A percentile compares a stretch with the other conserved stretches of the same genome.
Evolutionary conservation across 2,888 invertebrate species (phyloP).

Genomic region (Caenorhabditis sinica): DNA sequence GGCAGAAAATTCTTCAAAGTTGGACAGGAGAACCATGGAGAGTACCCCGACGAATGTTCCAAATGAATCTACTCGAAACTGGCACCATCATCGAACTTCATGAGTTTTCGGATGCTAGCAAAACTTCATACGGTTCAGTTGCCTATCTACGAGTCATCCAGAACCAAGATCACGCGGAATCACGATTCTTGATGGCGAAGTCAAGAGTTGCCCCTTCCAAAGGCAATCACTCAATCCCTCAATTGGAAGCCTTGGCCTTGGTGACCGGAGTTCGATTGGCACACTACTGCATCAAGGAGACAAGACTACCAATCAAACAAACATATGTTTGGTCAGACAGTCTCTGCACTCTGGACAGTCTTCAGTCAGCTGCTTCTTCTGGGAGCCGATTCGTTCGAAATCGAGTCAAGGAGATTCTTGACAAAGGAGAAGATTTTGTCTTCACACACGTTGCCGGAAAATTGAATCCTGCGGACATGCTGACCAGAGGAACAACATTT

Average conservation of each 20-base stretch:
- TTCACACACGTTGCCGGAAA: conserved; percentile 38
- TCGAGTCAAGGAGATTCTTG: conserved; percentile 12
- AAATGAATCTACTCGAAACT: neutral
- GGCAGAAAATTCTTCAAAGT: neutral
- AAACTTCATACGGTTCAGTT: conserved; percentile 32
- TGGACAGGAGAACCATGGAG: conserved; percentile 5
- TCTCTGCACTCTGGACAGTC: conserved; percentile 17
- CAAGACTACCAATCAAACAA: neutral
- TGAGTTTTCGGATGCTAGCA: conserved; percentile 34
- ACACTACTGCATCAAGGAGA: neutral
- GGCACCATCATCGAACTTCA: conserved; percentile 5
- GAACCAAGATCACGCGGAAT: conserved; percentile 50
- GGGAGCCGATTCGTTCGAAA: conserved; percentile 12
- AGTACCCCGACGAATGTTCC: too few relatives aligned
- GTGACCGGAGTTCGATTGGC: neutral
- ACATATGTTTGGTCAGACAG: conserved; percentile 40
- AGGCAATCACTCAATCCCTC: conserved; percentile 7
- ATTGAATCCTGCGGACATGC: conserved; percentile 32
- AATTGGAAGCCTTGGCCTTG: conserved; percentile 21
- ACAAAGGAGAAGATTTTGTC: neutral
- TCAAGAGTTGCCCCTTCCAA: conserved; percentile 40
- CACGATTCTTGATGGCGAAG: conserved; percentile 70
- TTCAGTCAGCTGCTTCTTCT: neutral
- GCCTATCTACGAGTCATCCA: conserved; percentile 19
- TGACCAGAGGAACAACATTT: conserved; percentile 20